These are phyloP conservation scores for Ecliptopera silaceata DNA, from an alignment of 2,888 invertebrate genomes.

Conservation along the genomic window DNA sequence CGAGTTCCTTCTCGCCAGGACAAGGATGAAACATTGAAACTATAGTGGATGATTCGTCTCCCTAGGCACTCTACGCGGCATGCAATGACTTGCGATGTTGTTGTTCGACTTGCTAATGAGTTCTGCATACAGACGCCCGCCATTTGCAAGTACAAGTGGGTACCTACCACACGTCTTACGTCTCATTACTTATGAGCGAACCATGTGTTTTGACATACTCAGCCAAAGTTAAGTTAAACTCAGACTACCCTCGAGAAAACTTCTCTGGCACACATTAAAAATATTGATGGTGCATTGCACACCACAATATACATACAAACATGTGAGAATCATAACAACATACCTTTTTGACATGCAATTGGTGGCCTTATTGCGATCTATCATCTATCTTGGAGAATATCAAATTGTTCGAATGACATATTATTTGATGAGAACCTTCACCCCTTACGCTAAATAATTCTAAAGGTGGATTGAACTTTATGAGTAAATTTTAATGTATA, in stretches of 20 bases:
- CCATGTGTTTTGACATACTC: slow-evolving; percentile 58
- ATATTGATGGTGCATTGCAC: too few species aligned
- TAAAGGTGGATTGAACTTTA: slow-evolving; percentile 35
- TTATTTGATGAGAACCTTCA: too few species aligned
- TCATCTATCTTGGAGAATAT: too few species aligned
- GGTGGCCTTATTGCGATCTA: too few species aligned
- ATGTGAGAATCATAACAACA: too few species aligned
- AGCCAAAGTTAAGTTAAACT: slow-evolving; percentile 48
- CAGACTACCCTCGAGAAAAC: too few species aligned
- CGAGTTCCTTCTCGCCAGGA: slow-evolving; percentile 49
- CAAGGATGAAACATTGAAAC: slow-evolving; percentile 46
- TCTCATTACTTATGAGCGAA: slow-evolving; percentile 51
- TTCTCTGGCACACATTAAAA: too few species aligned
- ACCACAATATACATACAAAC: too few species aligned
- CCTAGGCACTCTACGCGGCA: slow-evolving; percentile 37
- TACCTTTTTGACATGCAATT: too few species aligned
- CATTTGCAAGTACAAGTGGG: slow-evolving; percentile 58
- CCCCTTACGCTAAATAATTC: slow-evolving; percentile 35
- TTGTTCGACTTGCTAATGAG: slow-evolving; percentile 76
- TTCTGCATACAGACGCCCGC: slow-evolving; percentile 63
- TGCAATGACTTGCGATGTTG: slow-evolving; percentile 68
- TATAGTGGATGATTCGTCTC: slow-evolving; percentile 49
- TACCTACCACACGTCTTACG: slow-evolving; percentile 56
- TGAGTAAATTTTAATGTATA: slow-evolving; percentile 23
- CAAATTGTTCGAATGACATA: too few species aligned